phyloP scores from a whole-genome alignment of 2,113 vertebrate genomes.

The Pycnonotus jocosus region DNA sequence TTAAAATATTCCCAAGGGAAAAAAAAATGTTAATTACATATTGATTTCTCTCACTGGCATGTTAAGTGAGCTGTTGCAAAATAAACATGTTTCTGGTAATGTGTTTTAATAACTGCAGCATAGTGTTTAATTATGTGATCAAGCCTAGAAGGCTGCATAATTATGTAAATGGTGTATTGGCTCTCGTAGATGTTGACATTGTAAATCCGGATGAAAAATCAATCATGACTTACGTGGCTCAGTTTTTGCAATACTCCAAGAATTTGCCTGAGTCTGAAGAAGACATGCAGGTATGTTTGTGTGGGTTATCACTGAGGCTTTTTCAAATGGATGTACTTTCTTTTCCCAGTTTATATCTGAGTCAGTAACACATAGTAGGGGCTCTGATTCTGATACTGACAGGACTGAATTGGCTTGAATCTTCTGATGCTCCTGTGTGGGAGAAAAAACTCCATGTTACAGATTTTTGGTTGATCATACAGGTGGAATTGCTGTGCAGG shows the following conservation, averaged over 20 bases:
- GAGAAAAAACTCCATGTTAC: neutral
- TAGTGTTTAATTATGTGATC: slow-evolving; percentile 29
- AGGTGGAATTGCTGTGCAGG: neutral
- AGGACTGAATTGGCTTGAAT: neutral
- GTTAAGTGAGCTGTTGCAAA: slow-evolving; percentile 31
- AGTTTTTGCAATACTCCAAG: slow-evolving; percentile 92
- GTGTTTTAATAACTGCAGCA: slow-evolving; percentile 8
- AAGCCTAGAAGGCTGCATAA: slow-evolving; percentile 9
- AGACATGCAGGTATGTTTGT: slow-evolving; percentile 73
- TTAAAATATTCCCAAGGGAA: slow-evolving; percentile 8
- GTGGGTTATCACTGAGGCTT: neutral
- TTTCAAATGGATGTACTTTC: neutral
- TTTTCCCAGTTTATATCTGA: neutral
- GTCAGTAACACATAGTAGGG: neutral
- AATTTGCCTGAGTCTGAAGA: slow-evolving; percentile 64
- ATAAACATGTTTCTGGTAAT: slow-evolving; percentile 29
- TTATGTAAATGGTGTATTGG: neutral
- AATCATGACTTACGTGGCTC: slow-evolving; percentile 95
- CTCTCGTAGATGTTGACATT: slow-evolving; percentile 86
- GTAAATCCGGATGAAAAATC: slow-evolving; percentile 93
- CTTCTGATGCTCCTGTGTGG: neutral
- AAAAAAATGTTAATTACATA: neutral
- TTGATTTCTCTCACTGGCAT: slow-evolving; percentile 8
- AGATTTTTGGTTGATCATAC: neutral
- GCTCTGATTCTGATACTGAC: neutral